Evolutionary conservation across 2,113 vertebrate genomes (phyloP), one percentile per base, ranked within the genome.

Genomic region (Tragelaphus strepsiceros): DNA sequence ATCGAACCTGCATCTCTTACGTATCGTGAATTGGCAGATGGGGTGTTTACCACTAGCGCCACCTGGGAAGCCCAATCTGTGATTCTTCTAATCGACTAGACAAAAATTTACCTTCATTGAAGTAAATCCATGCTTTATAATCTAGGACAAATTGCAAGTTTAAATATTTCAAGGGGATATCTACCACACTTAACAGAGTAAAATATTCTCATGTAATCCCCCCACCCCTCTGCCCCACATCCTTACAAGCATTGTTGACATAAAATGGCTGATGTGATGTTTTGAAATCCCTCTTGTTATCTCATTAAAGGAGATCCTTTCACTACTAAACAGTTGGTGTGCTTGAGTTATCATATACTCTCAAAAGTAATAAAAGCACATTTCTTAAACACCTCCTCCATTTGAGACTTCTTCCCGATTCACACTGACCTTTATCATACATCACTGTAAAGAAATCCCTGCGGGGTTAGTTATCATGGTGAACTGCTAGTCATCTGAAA

Each of bases 391-490:
- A 62, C 83, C 84, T 93, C 58, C 82, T 89, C 88, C 49, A 3
- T 26, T 5, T 64, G 90, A 71, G 87, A 43, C 51, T 56, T 46
- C 80, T 78, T 59, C 92, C 54, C 15, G 88, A 54, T 35, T 62
- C 95, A 12, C 51, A 26, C 85, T 90, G 96, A 95, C 90, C 95
- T 97, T 94, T 77, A 9, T 80, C 84, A 64, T 15, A 6, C 95
- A 90, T 81, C 93, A 16, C 95, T 67, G 94, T 32, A 80, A 39
- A 78, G 91, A 84, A 32, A 56, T 78, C 80, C 95, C 95, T 12
- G 0, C 0, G 54, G 94, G 87, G 11, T 95, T 56, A 71, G 93
- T 95, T 96, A 90, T 95, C 95, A 56, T 1, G 51, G 84, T 1
- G 13, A 28, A 54, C 56, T 17, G 96, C 90, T 32, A 13, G 43